Conservation (phyloP, 2,113 vertebrate species). For the Nycticebus coucang region DNA sequence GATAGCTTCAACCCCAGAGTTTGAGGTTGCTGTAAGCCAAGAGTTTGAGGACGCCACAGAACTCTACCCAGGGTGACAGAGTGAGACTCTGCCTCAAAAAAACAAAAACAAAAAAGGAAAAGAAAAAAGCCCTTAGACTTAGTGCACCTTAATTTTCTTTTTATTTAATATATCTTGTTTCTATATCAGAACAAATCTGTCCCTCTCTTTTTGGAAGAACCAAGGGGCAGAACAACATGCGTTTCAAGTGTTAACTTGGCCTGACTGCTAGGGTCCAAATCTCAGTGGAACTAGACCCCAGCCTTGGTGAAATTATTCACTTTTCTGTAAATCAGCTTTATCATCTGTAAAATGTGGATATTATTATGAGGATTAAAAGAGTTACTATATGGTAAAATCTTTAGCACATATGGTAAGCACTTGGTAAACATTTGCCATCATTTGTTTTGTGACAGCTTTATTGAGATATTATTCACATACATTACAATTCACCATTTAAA, state of each 20-base stretch:
- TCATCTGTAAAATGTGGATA: not conserved
- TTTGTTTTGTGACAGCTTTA: not conserved
- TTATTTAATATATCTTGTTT: not conserved
- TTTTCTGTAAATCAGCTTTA: not conserved
- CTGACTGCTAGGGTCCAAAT: not conserved
- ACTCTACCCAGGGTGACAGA: too few relatives aligned
- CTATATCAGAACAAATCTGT: not conserved
- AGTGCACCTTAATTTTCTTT: too few relatives aligned
- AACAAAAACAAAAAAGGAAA: too few relatives aligned
- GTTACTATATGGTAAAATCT: not conserved
- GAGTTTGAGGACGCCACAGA: not conserved
- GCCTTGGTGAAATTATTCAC: not conserved
- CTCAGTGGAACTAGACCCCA: not conserved
- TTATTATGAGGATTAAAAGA: not conserved
- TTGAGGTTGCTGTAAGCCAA: too few relatives aligned
- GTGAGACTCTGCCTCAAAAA: too few relatives aligned
- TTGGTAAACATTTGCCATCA: not conserved
- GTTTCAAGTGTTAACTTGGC: not conserved
- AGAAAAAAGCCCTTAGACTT: too few relatives aligned
- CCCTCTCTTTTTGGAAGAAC: not conserved
- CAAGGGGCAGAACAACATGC: not conserved
- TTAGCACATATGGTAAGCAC: not conserved
- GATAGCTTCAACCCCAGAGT: too few relatives aligned
- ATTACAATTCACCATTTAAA: not conserved
- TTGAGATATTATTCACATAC: not conserved